These are phyloP conservation scores for Pseudomyrmex sp. DNA, from an alignment of 1,140 invertebrate genomes.

Conservation along the genomic window DNA sequence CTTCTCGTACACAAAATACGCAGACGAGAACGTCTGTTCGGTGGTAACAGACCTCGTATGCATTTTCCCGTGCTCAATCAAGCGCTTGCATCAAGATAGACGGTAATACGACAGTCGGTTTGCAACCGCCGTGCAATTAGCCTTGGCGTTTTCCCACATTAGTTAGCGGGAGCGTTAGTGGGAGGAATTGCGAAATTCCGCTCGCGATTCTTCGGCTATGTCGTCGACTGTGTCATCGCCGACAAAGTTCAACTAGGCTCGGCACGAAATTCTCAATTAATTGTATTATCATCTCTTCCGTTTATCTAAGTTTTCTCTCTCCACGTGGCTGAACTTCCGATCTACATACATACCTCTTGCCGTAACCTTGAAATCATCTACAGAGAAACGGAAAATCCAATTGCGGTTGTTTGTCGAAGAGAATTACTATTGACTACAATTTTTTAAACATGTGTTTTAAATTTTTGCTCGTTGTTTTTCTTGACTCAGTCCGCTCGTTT, in stretches of 20 bases:
- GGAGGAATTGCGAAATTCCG: conserved; percentile 68
- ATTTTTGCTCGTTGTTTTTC: neutral
- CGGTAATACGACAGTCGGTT: conserved; percentile 50
- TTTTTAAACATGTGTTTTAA: neutral
- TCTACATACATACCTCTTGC: neutral
- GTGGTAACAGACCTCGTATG: conserved; percentile 4
- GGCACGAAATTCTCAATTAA: conserved; percentile 59
- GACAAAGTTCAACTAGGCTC: conserved; percentile 51
- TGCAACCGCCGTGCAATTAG: conserved; percentile 67
- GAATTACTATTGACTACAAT: neutral
- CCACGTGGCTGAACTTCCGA: conserved; percentile 9
- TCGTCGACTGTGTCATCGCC: conserved; percentile 45
- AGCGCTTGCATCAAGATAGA: conserved; percentile 48
- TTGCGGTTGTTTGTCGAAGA: neutral
- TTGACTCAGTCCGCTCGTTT: neutral
- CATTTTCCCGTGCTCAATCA: conserved; percentile 31
- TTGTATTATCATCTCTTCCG: conserved; percentile 47
- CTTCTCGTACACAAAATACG: neutral
- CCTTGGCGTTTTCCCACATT: conserved; percentile 74
- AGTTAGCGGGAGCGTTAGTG: conserved; percentile 55
- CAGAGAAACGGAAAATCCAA: neutral
- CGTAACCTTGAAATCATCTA: conserved; percentile 33
- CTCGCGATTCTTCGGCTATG: conserved; percentile 44
- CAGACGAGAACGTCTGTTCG: neutral
- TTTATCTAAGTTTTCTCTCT: conserved; percentile 35